Percentiles rank a stretch among this genome's conserved stretches.
Evolutionary conservation across 2,888 invertebrate genomes (phyloP).

Genomic region (Xestia rhomboidea): DNA sequence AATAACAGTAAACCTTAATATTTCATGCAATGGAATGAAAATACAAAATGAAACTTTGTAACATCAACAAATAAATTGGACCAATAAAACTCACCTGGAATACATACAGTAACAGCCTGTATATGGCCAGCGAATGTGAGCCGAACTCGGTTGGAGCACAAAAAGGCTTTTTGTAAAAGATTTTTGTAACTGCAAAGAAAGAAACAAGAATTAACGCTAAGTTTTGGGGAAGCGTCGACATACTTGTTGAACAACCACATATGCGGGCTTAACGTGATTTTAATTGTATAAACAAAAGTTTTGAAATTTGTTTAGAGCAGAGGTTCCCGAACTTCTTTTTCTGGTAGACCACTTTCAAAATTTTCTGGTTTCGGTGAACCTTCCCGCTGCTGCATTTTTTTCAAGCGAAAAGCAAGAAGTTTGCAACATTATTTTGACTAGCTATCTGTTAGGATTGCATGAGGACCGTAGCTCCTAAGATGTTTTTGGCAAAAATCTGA

Average conservation of each 20-base stretch:
- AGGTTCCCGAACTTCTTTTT: too few species aligned
- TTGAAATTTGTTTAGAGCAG: neutral
- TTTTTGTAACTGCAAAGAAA: conserved; percentile 83
- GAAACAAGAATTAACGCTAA: conserved; percentile 32
- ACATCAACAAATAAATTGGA: conserved; percentile 6
- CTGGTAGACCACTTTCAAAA: too few species aligned
- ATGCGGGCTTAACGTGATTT: neutral
- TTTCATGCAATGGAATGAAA: conserved; percentile 4
- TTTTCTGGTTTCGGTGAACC: too few species aligned
- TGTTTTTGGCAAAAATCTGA: too few species aligned
- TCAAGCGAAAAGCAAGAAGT: too few species aligned
- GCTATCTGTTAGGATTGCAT: too few species aligned
- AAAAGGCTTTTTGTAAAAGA: conserved; percentile 90
- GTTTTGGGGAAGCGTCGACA: neutral
- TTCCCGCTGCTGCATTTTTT: too few species aligned
- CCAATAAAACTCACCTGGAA: conserved; percentile 82
- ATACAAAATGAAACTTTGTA: neutral
- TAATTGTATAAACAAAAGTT: neutral
- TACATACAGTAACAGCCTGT: conserved; percentile 90
- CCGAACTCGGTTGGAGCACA: conserved; percentile 91
- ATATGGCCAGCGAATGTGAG: conserved; percentile 89
- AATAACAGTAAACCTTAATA: neutral
- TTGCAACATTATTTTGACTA: too few species aligned
- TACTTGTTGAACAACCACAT: neutral
- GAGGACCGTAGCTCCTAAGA: too few species aligned